These are phyloP conservation scores for Mythimna impura DNA, from an alignment of 2,888 invertebrate species.

Conservation along the genomic window DNA sequence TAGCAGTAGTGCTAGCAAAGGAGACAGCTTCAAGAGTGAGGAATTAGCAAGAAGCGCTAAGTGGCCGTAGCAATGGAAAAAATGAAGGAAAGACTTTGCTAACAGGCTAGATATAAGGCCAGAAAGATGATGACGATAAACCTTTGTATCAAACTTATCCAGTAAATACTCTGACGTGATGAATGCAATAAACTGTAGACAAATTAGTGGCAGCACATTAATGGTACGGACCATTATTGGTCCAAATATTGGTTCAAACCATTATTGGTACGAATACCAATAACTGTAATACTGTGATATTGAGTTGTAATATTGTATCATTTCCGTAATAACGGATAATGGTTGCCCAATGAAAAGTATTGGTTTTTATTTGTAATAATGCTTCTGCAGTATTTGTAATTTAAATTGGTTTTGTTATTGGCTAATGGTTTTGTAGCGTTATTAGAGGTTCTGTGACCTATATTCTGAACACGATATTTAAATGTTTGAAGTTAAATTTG, in stretches of 20 bases:
- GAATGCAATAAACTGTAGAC: slow-evolving; percentile 29
- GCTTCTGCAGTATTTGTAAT: slow-evolving; percentile 29
- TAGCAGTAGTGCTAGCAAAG: too few relatives aligned
- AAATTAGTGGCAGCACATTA: slow-evolving; percentile 24
- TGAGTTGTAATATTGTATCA: slow-evolving; percentile 42
- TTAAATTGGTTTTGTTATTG: slow-evolving; percentile 42
- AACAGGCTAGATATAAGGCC: too few relatives aligned
- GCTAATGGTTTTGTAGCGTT: slow-evolving; percentile 3
- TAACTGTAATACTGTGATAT: slow-evolving; percentile 46
- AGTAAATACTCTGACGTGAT: slow-evolving; percentile 4
- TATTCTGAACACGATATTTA: not conserved
- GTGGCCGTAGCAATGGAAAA: too few relatives aligned
- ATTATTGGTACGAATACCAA: slow-evolving; percentile 49
- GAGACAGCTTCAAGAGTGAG: too few relatives aligned
- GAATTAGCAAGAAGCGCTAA: too few relatives aligned
- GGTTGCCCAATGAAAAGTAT: slow-evolving; percentile 52
- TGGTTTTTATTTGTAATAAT: slow-evolving; percentile 45
- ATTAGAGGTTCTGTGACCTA: not conserved
- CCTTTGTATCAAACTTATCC: too few relatives aligned
- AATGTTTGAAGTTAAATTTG: not conserved
- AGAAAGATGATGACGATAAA: too few relatives aligned
- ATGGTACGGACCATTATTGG: slow-evolving; percentile 36
- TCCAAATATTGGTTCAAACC: slow-evolving; percentile 25
- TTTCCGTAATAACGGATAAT: slow-evolving; percentile 58
- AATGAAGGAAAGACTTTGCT: too few relatives aligned